A percentile compares a stretch with the other conserved stretches of the same genome.
These are phyloP conservation scores for Hirudo medicinalis DNA, from an alignment of 1,140 invertebrate species.

Conservation along the genomic window DNA sequence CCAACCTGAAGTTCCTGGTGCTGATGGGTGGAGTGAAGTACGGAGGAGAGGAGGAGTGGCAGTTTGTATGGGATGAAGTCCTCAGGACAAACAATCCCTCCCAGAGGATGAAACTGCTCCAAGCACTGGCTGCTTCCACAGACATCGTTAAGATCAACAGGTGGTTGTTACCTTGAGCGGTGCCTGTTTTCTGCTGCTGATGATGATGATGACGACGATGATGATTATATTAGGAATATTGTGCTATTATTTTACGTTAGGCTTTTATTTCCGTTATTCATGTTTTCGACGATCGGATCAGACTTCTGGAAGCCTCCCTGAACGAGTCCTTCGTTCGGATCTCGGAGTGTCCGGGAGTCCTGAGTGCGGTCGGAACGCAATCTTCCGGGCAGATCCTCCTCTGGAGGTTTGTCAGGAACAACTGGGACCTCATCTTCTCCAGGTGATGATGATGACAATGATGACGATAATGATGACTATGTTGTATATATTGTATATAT, in stretches of 20 bases:
- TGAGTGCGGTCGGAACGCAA: constrained; percentile 54
- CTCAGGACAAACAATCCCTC: constrained; percentile 50
- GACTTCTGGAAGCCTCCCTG: constrained; percentile 30
- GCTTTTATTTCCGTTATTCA: too few relatives aligned
- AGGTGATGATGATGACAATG: constrained; percentile 12
- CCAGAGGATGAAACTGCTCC: constrained; percentile 54
- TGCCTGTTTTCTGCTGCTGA: too few relatives aligned
- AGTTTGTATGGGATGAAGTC: constrained; percentile 52
- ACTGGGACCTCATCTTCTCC: constrained; percentile 53
- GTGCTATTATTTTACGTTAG: too few relatives aligned
- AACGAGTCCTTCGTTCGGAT: constrained; percentile 52
- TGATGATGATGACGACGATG: too few relatives aligned
- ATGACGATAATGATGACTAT: background rate
- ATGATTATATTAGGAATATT: too few relatives aligned
- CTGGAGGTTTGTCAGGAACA: constrained; percentile 59
- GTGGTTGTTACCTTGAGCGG: constrained; percentile 31
- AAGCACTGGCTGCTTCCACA: constrained; percentile 54
- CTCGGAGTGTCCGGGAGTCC: constrained; percentile 53
- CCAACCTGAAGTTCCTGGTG: constrained; percentile 57
- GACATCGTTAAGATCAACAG: constrained; percentile 60
- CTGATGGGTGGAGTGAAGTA: constrained; percentile 57
- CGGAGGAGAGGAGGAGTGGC: constrained; percentile 57
- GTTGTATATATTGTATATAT: too few relatives aligned
- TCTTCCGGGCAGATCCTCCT: constrained; percentile 54
- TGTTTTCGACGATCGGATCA: background rate